Base-by-base conservation (phyloP, 2,888 invertebrate species). In the Gortyna flavago region DNA sequence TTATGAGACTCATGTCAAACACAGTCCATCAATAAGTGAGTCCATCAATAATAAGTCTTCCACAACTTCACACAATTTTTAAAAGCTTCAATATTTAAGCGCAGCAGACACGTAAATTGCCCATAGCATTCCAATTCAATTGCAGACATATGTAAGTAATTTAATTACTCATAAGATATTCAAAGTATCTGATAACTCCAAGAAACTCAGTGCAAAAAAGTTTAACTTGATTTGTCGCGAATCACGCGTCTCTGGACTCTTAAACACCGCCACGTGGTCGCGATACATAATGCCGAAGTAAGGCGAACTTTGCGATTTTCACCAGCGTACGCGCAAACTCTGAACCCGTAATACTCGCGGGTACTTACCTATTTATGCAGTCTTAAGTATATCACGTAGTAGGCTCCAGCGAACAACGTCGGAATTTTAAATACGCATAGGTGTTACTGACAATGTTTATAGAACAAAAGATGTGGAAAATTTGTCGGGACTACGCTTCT, bases 351-450 rank as follows among this genome's bases (percentile, higher is more conserved):
- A 90, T 79, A 90, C 90, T 91, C 91, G 67, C 89, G 90, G 83
- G 85, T 85, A 85, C 79, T 79, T 73, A 67, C 86, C 93, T 95
- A 94, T 95, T 94, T 94, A 94, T 94, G 93, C 93, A 91, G 91
- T 85, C 91, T 90, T 96, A 96, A 96, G 96, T 95, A 94, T 93
- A 95, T 92, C 96, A 96, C 96, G 96, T 96, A 94, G 94, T 92
- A 95, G 95, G 94, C 94, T 89, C 91, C 90, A 85, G 88, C 90
- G 90, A 88, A 90, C 90, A 89, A 90, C 92, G 86, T 81, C 88
- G 84, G 96, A 96, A 96, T 96, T 94, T 96, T 95, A 96, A 96
- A 95, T 94, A 94, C 92, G 90, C 80, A 89, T 92, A 93, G 93
- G 93, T 93, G 94, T 92, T 92, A 91, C 93, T 92, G 88, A 93